Evolutionary conservation across 2,113 vertebrate genomes (phyloP).

Genomic region (Odontophorus gujanensis): DNA sequence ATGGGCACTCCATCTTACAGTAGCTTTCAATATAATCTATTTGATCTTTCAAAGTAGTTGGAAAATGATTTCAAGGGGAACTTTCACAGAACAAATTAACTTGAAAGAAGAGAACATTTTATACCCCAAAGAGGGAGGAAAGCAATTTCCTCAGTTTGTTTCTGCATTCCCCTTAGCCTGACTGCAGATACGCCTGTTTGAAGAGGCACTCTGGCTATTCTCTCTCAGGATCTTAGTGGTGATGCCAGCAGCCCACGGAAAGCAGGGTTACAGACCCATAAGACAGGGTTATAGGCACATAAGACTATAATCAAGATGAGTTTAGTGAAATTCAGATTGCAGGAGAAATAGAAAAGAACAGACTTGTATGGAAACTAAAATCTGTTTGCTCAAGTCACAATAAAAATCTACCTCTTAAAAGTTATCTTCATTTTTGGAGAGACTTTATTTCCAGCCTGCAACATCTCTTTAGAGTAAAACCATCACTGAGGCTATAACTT

Average conservation of each 20-base stretch:
- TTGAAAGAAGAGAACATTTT: constrained; percentile 60
- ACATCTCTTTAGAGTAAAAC: constrained; percentile 35
- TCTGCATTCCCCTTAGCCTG: constrained; percentile 9
- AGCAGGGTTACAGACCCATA: neutral
- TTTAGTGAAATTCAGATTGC: neutral
- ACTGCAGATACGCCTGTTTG: neutral
- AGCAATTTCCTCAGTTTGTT: constrained; percentile 48
- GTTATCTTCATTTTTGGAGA: constrained; percentile 10
- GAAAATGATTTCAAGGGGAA: constrained; percentile 45
- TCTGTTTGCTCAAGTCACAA: neutral
- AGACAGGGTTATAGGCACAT: neutral
- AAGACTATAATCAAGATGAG: neutral
- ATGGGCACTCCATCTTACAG: constrained; percentile 37
- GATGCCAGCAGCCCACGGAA: neutral
- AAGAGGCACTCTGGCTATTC: neutral
- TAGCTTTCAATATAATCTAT: constrained; percentile 59
- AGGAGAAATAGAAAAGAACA: neutral
- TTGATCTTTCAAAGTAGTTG: constrained; percentile 46
- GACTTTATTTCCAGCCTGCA: constrained; percentile 17
- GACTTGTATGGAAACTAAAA: neutral
- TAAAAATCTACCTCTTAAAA: constrained; percentile 22
- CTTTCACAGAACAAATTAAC: constrained; percentile 59
- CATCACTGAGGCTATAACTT: neutral
- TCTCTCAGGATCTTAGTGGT: neutral
- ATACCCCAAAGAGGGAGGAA: constrained; percentile 51